Conservation (phyloP, 2,113 vertebrate genomes). For the Prunella himalayana region DNA sequence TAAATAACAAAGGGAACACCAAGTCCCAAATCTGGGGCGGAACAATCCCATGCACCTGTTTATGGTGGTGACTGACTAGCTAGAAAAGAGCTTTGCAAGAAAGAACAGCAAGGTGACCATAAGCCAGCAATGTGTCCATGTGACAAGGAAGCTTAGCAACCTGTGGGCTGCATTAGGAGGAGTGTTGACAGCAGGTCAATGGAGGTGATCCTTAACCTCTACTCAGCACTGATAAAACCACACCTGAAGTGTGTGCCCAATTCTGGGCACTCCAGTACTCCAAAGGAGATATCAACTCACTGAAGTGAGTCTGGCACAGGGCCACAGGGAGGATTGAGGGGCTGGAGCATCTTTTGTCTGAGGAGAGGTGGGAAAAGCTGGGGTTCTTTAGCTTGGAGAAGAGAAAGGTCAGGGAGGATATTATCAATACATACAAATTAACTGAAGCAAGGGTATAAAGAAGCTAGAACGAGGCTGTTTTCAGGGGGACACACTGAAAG, state of each 20-base stretch:
- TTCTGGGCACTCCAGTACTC: not conserved
- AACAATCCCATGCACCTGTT: fast-evolving
- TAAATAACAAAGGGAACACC: not conserved
- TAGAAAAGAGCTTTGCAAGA: not conserved
- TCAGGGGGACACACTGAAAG: not conserved
- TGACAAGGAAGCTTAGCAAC: not conserved
- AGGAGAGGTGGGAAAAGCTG: not conserved
- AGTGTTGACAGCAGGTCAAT: fast-evolving
- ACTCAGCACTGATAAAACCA: not conserved
- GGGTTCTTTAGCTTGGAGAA: not conserved
- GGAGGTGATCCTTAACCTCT: not conserved
- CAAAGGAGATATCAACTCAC: not conserved
- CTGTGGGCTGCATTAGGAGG: not conserved
- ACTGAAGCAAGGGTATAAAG: not conserved
- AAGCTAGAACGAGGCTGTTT: not conserved
- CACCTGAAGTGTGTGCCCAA: not conserved
- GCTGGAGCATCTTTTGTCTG: not conserved
- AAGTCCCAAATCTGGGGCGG: too few species aligned
- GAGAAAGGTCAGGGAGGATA: not conserved
- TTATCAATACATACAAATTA: not conserved
- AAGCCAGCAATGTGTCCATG: not conserved
- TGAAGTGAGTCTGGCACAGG: not conserved
- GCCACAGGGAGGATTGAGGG: not conserved
- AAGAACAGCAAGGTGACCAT: not conserved
- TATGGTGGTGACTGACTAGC: not conserved